phyloP scores from a whole-genome alignment of 2,113 vertebrate species.

The Catharus bicknelli region DNA sequence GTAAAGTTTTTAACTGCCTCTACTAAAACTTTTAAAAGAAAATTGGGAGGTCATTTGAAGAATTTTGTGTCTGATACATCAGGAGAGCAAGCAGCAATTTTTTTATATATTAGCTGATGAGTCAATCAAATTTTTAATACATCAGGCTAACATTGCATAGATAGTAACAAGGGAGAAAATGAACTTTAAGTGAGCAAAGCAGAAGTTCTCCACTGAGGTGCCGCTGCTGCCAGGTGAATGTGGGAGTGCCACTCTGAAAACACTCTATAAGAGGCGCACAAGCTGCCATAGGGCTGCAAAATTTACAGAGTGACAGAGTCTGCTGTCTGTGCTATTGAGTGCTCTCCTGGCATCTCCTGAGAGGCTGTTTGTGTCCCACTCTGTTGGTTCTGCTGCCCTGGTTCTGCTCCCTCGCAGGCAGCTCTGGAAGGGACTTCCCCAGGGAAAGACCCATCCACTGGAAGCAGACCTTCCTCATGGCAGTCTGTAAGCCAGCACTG shows the following conservation, averaged over 20 bases:
- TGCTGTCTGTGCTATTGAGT: neutral
- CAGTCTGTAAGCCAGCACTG: fast-evolving
- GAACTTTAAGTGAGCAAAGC: neutral
- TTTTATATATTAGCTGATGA: fast-evolving
- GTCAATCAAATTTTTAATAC: neutral
- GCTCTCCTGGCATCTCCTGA: neutral
- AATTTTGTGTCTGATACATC: neutral
- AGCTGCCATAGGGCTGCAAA: neutral
- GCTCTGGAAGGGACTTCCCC: fast-evolving
- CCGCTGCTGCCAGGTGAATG: fast-evolving
- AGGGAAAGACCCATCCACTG: fast-evolving
- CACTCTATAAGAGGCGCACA: fast-evolving
- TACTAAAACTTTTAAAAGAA: neutral
- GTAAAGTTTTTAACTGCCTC: neutral
- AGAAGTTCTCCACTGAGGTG: fast-evolving
- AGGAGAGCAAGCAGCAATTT: neutral
- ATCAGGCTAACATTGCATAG: fast-evolving
- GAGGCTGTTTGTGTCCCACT: neutral
- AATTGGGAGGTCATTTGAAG: fast-evolving
- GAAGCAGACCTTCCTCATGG: fast-evolving
- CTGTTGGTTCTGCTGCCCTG: neutral
- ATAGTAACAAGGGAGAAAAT: no score
- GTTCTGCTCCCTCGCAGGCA: neutral
- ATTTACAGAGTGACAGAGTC: fast-evolving
- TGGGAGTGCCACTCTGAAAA: neutral